These are phyloP conservation scores for Drosophila setosimentum DNA, from an alignment of 2,888 invertebrate species.

Conservation along the genomic window DNA sequence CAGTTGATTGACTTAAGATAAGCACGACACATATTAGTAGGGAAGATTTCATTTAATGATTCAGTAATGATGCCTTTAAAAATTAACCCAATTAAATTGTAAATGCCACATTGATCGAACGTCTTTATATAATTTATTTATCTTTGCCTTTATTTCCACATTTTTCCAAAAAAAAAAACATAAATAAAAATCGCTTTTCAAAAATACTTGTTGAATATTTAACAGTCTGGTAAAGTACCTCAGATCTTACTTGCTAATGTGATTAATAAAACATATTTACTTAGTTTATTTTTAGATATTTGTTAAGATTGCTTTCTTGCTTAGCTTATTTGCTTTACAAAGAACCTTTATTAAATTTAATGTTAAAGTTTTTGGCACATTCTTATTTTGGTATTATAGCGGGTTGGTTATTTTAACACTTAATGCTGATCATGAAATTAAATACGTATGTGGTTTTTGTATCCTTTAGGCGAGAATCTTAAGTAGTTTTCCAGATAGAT, in stretches of 20 bases:
- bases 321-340: neutral
- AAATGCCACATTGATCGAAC: neutral
- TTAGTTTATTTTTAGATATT: slow-evolving; percentile 7
- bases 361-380: slow-evolving; percentile 8
- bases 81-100: neutral
- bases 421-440: slow-evolving; percentile 2
- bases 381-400: neutral
- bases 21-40: neutral
- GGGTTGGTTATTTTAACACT: neutral
- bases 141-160: neutral
- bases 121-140: neutral
- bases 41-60: neutral
- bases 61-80: neutral
- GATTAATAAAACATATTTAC: neutral
- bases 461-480: slow-evolving; percentile 50
- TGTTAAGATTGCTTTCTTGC: slow-evolving; percentile 2
- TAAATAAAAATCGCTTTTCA: neutral
- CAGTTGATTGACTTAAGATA: neutral
- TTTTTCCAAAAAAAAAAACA: neutral
- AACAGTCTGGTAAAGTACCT: neutral
- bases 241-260: neutral
- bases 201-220: neutral
- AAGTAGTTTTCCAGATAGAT: slow-evolving; percentile 60
- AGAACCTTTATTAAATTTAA: neutral
- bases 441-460: neutral